These are phyloP conservation scores for Melanostoma scalare DNA, from an alignment of 2,888 invertebrate genomes.

Conservation along the genomic window DNA sequence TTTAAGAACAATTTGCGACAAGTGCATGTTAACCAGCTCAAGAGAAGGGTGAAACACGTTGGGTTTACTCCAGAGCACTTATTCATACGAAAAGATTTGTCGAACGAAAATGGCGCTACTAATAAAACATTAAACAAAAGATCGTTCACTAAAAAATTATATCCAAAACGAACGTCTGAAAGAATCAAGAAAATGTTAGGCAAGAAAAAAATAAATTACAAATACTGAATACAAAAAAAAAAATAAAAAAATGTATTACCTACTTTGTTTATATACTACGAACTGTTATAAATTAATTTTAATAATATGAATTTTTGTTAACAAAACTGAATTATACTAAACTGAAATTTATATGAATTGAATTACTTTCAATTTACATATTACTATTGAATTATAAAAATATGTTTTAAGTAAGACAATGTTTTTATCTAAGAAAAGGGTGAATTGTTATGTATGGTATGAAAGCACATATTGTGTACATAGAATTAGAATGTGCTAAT, in stretches of 20 bases:
- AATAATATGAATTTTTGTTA: background rate
- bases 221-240: background rate
- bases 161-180: conserved; percentile 14
- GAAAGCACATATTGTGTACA: no score
- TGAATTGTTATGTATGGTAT: no score
- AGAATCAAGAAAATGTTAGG: conserved; percentile 7
- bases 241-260: background rate
- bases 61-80: conserved; percentile 1
- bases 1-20: background rate
- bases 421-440: no score
- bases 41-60: background rate
- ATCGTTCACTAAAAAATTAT: conserved; percentile 3
- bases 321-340: background rate
- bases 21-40: background rate
- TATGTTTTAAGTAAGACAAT: no score
- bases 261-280: background rate
- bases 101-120: background rate
- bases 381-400: no score
- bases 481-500: no score
- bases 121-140: conserved; percentile 19
- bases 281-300: background rate
- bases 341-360: background rate
- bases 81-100: conserved; percentile 6
- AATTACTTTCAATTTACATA: background rate
- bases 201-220: conserved; percentile 12